Conservation (phyloP, 2,797 vertebrate genomes). For the Chelidonichthys spinosus region DNA sequence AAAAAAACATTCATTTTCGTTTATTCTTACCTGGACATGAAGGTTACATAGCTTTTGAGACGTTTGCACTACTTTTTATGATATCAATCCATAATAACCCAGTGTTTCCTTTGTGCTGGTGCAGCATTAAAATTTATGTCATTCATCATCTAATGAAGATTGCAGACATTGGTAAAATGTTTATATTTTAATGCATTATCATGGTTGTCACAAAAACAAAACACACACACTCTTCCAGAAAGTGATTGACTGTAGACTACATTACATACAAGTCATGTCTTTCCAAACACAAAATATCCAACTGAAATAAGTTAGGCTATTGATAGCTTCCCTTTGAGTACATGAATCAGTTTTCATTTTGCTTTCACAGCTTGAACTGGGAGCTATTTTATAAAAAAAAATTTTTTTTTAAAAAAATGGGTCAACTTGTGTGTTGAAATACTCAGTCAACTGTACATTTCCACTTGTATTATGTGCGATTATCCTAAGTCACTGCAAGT, state of each 20-base stretch:
- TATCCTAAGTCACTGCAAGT: neutral
- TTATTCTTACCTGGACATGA: neutral
- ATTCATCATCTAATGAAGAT: neutral
- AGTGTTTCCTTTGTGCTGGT: neutral
- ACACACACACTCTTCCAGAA: conserved; percentile 2
- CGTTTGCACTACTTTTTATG: neutral
- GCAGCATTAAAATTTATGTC: neutral
- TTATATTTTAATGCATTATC: conserved; percentile 10
- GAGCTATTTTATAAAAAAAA: neutral
- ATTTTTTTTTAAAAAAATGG: neutral
- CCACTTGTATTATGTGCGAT: neutral
- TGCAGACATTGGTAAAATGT: neutral
- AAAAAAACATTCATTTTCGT: neutral
- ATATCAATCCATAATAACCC: neutral
- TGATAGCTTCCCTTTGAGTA: neutral
- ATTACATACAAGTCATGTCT: conserved; percentile 5
- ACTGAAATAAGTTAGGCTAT: conserved; percentile 9
- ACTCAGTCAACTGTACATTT: neutral
- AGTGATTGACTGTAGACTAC: neutral
- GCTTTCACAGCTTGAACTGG: conserved; percentile 1
- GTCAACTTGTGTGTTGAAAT: neutral
- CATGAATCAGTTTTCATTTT: neutral
- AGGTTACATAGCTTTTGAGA: neutral
- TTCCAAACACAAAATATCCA: conserved; percentile 13
- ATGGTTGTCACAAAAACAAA: neutral